Evolutionary conservation across 2,797 vertebrate species (phyloP), one percentile per base, ranked within the genome.

Genomic region (Clamator glandarius): DNA sequence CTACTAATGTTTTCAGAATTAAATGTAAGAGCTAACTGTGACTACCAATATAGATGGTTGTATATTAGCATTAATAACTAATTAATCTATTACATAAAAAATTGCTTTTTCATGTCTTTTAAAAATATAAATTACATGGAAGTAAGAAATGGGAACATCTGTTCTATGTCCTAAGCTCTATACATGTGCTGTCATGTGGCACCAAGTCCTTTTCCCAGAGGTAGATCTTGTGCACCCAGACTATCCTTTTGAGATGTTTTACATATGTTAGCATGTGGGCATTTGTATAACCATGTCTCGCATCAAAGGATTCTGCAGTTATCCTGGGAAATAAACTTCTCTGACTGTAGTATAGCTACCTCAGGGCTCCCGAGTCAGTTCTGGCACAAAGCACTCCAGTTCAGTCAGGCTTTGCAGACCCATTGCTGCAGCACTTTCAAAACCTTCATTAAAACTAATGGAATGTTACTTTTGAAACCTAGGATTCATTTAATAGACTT

Each of bases 221-320:
- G 91, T 67, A 74, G 66, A n/a, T 42, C 75, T n/a, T 81, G 73
- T 75, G 84, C 87, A 88, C 84, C 82, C 84, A 73, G 69, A 55
- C 92, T 87, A 25, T 95, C 39, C 63, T 96, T 87, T 51, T 66
- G 86, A 89, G 90, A 83, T 93, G 46, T 84, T 93, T 87, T 96
- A 87, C 91, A 81, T 92, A 89, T 93, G 91, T 90, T 92, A 89
- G 72, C 66, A 73, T 89, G 89, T 76, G 81, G 51, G 20, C 73
- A 69, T 91, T 95, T 73, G 31, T 96, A 86, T 87, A 91, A 91
- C 78, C 51, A 13, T 39, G 64, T 85, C 83, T 89, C 92, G 84
- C 92, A 94, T 93, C 91, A 68, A 9, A 95, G 77, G 46, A 6
- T 75, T 91, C 89, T 83, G 90, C 79, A 89, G 73, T 93, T 92